Evolutionary conservation across 1,140 invertebrate genomes (phyloP).

Genomic region (Drosophila ercepeae): DNA sequence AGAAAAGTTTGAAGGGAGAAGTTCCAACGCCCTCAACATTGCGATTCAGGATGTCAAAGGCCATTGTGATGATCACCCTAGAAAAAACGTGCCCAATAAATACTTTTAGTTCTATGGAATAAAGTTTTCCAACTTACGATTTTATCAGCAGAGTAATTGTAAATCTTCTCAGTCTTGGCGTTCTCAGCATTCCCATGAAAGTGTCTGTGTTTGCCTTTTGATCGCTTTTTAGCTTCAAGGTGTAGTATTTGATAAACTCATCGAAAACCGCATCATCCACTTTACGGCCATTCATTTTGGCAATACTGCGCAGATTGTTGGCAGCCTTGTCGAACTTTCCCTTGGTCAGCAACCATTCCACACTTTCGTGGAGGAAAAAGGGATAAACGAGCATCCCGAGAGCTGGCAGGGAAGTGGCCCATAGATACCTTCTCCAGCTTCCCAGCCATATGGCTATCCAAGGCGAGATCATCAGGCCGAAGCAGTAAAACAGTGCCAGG

Average conservation of each 20-base stretch:
- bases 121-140: slow-evolving; percentile 83
- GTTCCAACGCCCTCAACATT: slow-evolving; percentile 86
- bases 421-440: slow-evolving; percentile 85
- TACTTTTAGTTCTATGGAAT: background rate
- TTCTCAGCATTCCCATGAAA: slow-evolving; percentile 85
- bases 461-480: slow-evolving; percentile 85
- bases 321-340: slow-evolving; percentile 85
- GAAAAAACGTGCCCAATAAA: background rate
- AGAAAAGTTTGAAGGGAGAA: slow-evolving; percentile 86
- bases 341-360: slow-evolving; percentile 86
- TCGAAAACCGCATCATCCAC: slow-evolving; percentile 83
- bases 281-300: slow-evolving; percentile 85
- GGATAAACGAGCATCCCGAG: slow-evolving; percentile 84
- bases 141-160: slow-evolving; percentile 85
- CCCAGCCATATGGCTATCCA: slow-evolving; percentile 85
- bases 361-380: slow-evolving; percentile 86
- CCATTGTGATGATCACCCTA: slow-evolving; percentile 86
- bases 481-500: slow-evolving; percentile 86
- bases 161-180: slow-evolving; percentile 85
- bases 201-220: slow-evolving; percentile 50
- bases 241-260: slow-evolving; percentile 80
- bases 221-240: slow-evolving; percentile 47
- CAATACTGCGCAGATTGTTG: slow-evolving; percentile 85
- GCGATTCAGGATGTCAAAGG: slow-evolving; percentile 86
- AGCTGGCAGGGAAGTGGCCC: slow-evolving; percentile 85